Conservation (phyloP, 2,888 invertebrate species). For the Cordylochernes scorpioides region DNA sequence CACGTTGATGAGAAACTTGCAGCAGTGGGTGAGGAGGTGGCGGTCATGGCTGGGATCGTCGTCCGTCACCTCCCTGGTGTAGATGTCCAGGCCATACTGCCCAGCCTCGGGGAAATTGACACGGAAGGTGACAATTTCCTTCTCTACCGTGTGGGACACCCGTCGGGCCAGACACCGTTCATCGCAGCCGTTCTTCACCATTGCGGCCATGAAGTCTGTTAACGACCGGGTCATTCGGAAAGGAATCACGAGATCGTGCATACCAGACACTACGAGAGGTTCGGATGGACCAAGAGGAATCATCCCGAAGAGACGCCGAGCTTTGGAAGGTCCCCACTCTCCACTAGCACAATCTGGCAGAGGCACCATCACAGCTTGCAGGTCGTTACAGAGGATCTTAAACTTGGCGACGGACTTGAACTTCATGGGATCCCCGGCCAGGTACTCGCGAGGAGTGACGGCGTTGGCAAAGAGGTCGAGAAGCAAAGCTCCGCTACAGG, state of each 20-base stretch:
- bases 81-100: conserved; percentile 90
- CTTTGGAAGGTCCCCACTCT: conserved; percentile 95
- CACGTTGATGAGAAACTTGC: conserved; percentile 98
- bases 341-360: conserved; percentile 93
- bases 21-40: conserved; percentile 83
- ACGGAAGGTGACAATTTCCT: conserved; percentile 54
- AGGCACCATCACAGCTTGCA: conserved; percentile 91
- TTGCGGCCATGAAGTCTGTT: conserved; percentile 87
- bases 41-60: conserved; percentile 33
- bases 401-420: conserved; percentile 95
- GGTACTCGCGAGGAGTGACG: conserved; percentile 74
- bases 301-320: conserved; percentile 66
- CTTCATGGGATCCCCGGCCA: conserved; percentile 91
- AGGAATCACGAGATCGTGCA: conserved; percentile 58
- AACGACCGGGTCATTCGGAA: conserved; percentile 76
- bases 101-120: conserved; percentile 66
- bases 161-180: conserved; percentile 66
- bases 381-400: conserved; percentile 75
- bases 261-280: conserved; percentile 60
- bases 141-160: conserved; percentile 58
- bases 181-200: conserved; percentile 83
- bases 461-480: conserved; percentile 95
- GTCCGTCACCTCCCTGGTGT: conserved; percentile 43
- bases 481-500: conserved; percentile 73
- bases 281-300: conserved; percentile 38